phyloP scores from a whole-genome alignment of 2,113 vertebrate genomes.

The Charadrius vociferus region DNA sequence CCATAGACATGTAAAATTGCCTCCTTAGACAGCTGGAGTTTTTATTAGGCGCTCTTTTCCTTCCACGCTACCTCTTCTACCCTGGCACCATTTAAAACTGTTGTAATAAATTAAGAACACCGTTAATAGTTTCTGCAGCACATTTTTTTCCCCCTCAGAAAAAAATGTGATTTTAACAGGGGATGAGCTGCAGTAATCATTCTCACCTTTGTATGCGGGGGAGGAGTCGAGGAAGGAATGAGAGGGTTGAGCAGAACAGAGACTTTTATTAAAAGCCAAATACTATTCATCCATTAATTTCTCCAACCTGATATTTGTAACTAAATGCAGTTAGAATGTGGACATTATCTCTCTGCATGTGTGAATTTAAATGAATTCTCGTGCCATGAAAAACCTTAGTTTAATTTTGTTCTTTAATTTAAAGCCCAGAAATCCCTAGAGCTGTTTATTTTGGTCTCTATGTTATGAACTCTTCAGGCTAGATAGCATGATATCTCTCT shows the following conservation, averaged over 20 bases:
- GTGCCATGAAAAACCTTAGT: background rate
- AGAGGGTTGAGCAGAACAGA: background rate
- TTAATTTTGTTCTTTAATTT: background rate
- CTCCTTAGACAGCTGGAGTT: background rate
- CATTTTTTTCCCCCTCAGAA: background rate
- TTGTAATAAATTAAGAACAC: background rate
- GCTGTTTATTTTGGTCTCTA: background rate
- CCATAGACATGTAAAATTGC: background rate
- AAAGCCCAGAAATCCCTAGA: background rate
- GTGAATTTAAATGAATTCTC: background rate
- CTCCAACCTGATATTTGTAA: background rate
- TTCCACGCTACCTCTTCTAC: background rate
- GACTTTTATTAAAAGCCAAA: background rate
- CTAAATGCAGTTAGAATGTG: background rate
- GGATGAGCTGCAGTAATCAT: background rate
- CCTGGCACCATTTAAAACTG: background rate
- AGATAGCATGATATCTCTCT: background rate
- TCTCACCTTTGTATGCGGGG: fast-evolving
- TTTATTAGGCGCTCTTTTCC: background rate
- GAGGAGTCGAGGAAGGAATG: background rate
- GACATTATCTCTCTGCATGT: background rate
- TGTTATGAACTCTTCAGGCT: background rate
- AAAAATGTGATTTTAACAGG: background rate
- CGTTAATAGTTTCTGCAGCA: background rate
- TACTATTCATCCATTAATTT: background rate